These are phyloP conservation scores for Erythrocercus mccallii DNA, from an alignment of 2,113 vertebrate species.

Conservation along the genomic window DNA sequence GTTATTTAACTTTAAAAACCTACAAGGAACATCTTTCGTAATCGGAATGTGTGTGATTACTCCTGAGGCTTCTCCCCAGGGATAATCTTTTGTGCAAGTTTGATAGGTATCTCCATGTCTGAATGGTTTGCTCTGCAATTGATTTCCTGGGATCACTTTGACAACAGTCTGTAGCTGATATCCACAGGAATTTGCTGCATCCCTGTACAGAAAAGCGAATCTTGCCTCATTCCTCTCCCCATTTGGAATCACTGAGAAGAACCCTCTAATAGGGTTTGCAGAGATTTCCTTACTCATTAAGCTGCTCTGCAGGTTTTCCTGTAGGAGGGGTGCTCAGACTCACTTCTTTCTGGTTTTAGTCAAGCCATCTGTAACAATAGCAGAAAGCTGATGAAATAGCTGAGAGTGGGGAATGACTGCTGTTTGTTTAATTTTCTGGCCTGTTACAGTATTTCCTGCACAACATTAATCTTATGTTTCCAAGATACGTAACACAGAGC, in stretches of 20 bases:
- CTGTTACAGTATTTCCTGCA: slow-evolving; percentile 22
- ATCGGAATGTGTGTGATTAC: background rate
- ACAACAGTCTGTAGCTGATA: background rate
- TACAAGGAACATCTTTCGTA: background rate
- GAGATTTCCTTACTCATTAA: background rate
- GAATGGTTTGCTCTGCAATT: background rate
- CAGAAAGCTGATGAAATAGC: slow-evolving; percentile 17
- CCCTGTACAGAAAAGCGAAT: background rate
- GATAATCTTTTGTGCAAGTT: background rate
- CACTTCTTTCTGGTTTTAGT: background rate
- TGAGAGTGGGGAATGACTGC: background rate
- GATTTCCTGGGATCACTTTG: background rate
- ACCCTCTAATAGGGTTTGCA: background rate
- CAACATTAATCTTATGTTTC: slow-evolving; percentile 12
- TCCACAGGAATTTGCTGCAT: background rate
- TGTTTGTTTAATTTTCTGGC: slow-evolving; percentile 42
- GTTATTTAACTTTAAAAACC: background rate
- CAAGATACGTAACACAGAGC: background rate
- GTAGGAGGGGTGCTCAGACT: background rate
- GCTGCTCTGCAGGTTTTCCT: background rate
- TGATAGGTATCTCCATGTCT: background rate
- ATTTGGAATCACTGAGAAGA: background rate
- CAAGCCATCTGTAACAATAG: slow-evolving; percentile 44
- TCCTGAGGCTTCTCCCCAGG: background rate
- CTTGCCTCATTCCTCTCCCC: background rate